These are phyloP conservation scores for Spodoptera picta DNA, from an alignment of 2,888 invertebrate species.

Conservation along the genomic window DNA sequence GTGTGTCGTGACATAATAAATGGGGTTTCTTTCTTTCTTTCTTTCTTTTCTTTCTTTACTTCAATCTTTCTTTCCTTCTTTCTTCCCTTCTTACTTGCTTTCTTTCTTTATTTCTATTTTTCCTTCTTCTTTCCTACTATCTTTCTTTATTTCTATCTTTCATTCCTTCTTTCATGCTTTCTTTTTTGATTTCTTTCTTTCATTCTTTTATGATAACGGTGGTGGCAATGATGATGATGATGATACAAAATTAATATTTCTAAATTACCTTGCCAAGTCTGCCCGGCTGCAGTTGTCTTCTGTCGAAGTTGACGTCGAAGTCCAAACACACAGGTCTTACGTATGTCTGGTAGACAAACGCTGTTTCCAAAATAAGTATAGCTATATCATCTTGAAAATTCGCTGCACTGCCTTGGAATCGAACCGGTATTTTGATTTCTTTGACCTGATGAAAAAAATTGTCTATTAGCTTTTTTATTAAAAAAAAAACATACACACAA, in stretches of 20 bases:
- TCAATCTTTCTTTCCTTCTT: no score
- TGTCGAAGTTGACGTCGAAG: slow-evolving; percentile 58
- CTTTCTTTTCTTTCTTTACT: no score
- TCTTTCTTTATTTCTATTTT: no score
- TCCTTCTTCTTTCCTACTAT: no score
- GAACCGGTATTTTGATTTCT: slow-evolving; percentile 76
- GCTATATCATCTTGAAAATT: slow-evolving; percentile 89
- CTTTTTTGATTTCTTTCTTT: no score
- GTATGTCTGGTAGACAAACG: slow-evolving; percentile 72
- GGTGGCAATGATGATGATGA: no score
- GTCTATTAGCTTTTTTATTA: not conserved
- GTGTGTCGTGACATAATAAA: no score
- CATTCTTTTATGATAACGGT: no score
- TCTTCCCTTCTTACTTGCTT: no score
- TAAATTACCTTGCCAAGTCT: slow-evolving; percentile 54
- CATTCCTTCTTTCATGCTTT: no score
- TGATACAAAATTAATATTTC: not conserved
- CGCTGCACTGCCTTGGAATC: slow-evolving; percentile 83
- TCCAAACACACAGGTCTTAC: slow-evolving; percentile 87
- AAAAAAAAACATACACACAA: not conserved
- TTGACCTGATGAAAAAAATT: slow-evolving; percentile 64
- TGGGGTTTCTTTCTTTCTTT: no score
- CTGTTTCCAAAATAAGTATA: slow-evolving; percentile 75
- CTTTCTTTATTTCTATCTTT: no score
- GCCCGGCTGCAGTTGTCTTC: slow-evolving; percentile 40